Conservation (phyloP, 1,140 invertebrate genomes). For the Laupala kohalensis region DNA sequence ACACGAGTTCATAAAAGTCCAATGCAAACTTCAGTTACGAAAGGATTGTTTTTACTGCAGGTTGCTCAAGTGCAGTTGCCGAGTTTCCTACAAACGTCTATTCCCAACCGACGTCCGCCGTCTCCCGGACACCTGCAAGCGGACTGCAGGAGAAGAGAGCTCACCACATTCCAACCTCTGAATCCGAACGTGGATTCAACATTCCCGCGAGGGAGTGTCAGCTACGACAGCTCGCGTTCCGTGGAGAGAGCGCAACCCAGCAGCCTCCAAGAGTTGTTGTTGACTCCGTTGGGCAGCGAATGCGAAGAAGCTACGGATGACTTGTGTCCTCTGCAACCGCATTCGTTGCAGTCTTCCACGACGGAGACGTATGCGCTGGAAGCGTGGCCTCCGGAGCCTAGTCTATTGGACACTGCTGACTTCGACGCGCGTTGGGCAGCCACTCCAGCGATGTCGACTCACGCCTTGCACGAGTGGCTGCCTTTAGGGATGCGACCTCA, state of each 20-base stretch:
- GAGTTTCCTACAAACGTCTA: conserved; percentile 45
- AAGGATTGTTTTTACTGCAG: conserved; percentile 20
- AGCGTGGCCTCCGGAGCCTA: too few relatives aligned
- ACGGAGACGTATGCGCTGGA: too few relatives aligned
- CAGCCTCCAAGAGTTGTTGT: neutral
- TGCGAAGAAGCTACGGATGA: conserved; percentile 1
- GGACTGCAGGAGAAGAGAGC: conserved; percentile 26
- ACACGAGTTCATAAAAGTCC: neutral
- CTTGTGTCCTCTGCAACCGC: too few relatives aligned
- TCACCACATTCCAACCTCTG: conserved; percentile 32
- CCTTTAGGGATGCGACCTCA: conserved; percentile 59
- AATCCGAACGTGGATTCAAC: neutral
- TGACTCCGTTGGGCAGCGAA: neutral
- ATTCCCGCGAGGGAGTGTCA: too few relatives aligned
- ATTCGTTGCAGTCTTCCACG: too few relatives aligned
- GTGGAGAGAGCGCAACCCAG: too few relatives aligned
- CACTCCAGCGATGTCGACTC: conserved; percentile 28
- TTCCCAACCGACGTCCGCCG: conserved; percentile 17
- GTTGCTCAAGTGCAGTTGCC: conserved; percentile 50
- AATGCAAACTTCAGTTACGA: neutral
- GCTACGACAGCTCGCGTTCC: too few relatives aligned
- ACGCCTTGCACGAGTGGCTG: conserved; percentile 43
- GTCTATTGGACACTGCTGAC: conserved; percentile 16
- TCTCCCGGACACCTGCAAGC: conserved; percentile 20
- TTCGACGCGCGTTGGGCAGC: conserved; percentile 17